Percentiles rank a stretch among this genome's conserved stretches.
Conservation (phyloP, 2,113 vertebrate genomes). For the Todiramphus saurophagus region DNA sequence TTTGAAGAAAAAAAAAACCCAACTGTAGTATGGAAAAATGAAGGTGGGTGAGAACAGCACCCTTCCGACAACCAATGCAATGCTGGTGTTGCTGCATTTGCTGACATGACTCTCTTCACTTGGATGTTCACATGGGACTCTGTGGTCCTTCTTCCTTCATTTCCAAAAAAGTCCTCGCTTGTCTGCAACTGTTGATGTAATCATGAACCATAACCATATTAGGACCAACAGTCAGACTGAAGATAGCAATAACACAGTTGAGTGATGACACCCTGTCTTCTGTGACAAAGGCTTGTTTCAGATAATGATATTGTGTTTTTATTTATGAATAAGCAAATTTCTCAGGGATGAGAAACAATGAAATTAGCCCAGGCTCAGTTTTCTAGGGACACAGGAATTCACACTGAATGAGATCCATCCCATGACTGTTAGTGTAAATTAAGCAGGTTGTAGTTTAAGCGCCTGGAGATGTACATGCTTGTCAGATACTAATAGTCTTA, state of each 20-base stretch:
- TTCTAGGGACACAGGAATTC: not conserved
- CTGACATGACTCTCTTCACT: not conserved
- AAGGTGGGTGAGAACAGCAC: not conserved
- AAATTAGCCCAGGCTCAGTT: not conserved
- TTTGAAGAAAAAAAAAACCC: not conserved
- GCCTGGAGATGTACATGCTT: not conserved
- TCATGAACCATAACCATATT: not conserved
- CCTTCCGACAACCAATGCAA: not conserved
- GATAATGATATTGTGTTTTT: not conserved
- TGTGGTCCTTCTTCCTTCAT: not conserved
- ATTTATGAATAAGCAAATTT: conserved; percentile 25
- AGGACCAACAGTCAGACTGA: not conserved
- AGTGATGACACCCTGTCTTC: not conserved
- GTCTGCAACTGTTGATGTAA: not conserved
- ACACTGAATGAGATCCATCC: conserved; percentile 11
- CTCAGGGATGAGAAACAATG: not conserved
- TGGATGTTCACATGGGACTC: not conserved
- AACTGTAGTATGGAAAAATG: not conserved
- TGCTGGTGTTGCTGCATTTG: not conserved
- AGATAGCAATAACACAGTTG: not conserved
- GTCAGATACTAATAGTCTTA: conserved; percentile 39
- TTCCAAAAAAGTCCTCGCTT: not conserved
- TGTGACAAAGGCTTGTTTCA: not conserved
- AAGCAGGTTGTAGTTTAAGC: conserved; percentile 16
- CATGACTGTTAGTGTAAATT: not conserved